Evolutionary conservation across 2,113 vertebrate species (phyloP).

Genomic region (Leptocoma aspasia): DNA sequence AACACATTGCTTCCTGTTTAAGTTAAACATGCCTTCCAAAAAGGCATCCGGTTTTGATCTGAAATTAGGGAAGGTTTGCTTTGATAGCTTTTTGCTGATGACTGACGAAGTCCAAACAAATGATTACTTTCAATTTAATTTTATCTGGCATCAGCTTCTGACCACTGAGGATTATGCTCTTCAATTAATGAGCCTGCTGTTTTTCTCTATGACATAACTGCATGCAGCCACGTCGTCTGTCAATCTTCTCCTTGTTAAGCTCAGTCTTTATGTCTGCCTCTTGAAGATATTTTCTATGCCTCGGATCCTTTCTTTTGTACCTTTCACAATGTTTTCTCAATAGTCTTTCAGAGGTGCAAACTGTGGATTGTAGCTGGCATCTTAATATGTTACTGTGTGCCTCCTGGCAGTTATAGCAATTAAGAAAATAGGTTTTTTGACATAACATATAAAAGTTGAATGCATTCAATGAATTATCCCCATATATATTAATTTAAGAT

Average conservation of each 20-base stretch:
- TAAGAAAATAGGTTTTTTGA: neutral
- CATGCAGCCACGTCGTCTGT: neutral
- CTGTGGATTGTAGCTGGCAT: neutral
- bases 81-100: neutral
- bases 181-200: neutral
- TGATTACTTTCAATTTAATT: conserved; percentile 15
- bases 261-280: neutral
- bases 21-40: conserved; percentile 28
- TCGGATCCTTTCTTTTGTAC: neutral
- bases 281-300: neutral
- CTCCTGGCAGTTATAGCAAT: neutral
- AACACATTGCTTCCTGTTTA: conserved; percentile 46
- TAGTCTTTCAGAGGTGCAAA: neutral
- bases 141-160: conserved; percentile 10
- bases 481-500: neutral
- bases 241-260: neutral
- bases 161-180: neutral
- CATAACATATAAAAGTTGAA: neutral
- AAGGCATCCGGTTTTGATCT: conserved; percentile 42
- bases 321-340: neutral
- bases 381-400: neutral
- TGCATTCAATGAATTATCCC: neutral
- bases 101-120: conserved; percentile 52
- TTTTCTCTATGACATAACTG: neutral
- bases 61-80: conserved; percentile 34